Evolutionary conservation across 1,140 invertebrate species (phyloP).

Genomic region (Bombus pascuorum): DNA sequence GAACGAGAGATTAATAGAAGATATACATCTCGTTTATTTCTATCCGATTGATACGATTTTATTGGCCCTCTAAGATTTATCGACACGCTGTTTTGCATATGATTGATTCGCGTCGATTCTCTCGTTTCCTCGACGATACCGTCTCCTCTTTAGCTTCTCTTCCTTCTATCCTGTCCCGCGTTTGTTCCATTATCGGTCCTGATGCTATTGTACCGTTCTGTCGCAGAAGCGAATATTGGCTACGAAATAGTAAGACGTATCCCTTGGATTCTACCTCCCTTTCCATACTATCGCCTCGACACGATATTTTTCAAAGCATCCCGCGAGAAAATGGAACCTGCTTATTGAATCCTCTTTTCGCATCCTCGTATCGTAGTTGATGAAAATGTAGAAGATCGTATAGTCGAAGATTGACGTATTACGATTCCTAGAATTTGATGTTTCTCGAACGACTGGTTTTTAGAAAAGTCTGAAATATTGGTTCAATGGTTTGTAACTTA

Average conservation of each 20-base stretch:
- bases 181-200: constrained; percentile 31
- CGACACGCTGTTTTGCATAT: constrained; percentile 66
- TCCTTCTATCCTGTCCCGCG: background rate
- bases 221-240: constrained; percentile 20
- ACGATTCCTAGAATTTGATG: background rate
- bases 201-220: constrained; percentile 10
- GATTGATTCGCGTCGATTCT: constrained; percentile 69
- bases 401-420: background rate
- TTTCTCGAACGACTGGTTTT: background rate
- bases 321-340: constrained; percentile 29
- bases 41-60: constrained; percentile 75
- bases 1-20: constrained; percentile 35
- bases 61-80: constrained; percentile 68
- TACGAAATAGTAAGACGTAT: constrained; percentile 46
- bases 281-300: background rate
- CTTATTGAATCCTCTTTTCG: constrained; percentile 23
- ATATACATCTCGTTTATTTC: constrained; percentile 39
- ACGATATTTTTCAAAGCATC: constrained; percentile 37
- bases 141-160: background rate
- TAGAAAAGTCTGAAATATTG: background rate
- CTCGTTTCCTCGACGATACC: constrained; percentile 14
- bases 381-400: background rate
- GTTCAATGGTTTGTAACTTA: background rate
- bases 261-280: background rate
- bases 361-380: background rate